Conservation (phyloP, 1,140 invertebrate species). For the Atopsyche davidsoni region DNA sequence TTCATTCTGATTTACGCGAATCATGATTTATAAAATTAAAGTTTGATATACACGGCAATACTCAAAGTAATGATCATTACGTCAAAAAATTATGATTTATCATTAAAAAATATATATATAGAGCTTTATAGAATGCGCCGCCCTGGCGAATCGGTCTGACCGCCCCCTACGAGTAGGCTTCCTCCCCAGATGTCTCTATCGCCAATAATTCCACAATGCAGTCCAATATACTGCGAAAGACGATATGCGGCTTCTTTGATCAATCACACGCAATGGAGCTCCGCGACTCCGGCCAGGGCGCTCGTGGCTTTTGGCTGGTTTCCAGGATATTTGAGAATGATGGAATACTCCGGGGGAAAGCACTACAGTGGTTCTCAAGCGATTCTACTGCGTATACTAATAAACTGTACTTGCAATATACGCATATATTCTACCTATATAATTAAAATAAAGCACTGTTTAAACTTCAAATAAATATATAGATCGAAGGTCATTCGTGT, state of each 20-base stretch:
- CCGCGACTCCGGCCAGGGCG: neutral
- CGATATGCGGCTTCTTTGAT: conserved; percentile 19
- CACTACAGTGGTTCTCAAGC: conserved; percentile 2
- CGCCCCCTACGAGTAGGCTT: neutral
- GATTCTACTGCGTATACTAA: neutral
- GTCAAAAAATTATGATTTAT: too few species aligned
- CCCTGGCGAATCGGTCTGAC: too few species aligned
- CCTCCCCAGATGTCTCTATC: neutral
- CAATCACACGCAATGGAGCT: conserved; percentile 10
- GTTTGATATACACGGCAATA: too few species aligned
- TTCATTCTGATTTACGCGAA: too few species aligned
- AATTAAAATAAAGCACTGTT: neutral
- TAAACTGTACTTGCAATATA: conserved; percentile 4
- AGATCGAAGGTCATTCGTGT: too few species aligned
- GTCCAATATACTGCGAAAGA: neutral
- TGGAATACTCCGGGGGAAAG: neutral
- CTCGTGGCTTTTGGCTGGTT: conserved; percentile 6
- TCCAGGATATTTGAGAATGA: too few species aligned
- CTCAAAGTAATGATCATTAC: too few species aligned
- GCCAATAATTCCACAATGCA: conserved; percentile 3
- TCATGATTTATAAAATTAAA: too few species aligned
- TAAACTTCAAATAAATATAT: neutral
- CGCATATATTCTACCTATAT: neutral
- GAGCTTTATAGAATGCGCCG: too few species aligned
- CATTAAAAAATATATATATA: too few species aligned